A percentile compares a stretch with the other conserved stretches of the same genome.
phyloP scores from a whole-genome alignment of 2,888 invertebrate genomes.

The Sympetrum striolatum region DNA sequence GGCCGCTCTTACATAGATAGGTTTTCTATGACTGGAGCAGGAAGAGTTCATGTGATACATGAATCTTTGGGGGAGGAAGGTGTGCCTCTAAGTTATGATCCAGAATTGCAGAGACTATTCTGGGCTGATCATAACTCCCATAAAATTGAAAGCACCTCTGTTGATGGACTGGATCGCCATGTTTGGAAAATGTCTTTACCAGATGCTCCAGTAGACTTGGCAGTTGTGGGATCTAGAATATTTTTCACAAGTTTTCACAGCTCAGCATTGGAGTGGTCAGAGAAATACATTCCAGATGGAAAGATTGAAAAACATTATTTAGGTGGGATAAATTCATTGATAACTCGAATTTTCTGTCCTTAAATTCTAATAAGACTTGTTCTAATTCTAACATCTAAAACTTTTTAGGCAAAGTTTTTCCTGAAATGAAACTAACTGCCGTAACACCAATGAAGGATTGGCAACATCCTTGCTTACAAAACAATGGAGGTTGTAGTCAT shows the following conservation, averaged over 20 bases:
- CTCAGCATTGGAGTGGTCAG: conserved; percentile 67
- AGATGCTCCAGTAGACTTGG: conserved; percentile 64
- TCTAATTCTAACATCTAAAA: too few species aligned
- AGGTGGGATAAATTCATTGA: conserved; percentile 52
- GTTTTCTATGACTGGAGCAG: conserved; percentile 72
- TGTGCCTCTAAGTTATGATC: conserved; percentile 64
- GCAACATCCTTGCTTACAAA: conserved; percentile 66
- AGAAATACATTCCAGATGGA: conserved; percentile 55
- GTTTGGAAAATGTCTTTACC: conserved; percentile 50
- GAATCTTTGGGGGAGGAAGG: conserved; percentile 47
- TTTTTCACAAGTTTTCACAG: conserved; percentile 74
- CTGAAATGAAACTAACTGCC: conserved; percentile 62
- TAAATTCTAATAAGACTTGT: too few species aligned
- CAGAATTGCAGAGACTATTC: conserved; percentile 66
- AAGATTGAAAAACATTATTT: conserved; percentile 56
- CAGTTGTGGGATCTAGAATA: conserved; percentile 68
- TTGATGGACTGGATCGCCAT: conserved; percentile 60
- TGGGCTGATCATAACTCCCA: conserved; percentile 73
- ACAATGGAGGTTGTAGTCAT: conserved; percentile 75
- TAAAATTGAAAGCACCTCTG: conserved; percentile 69
- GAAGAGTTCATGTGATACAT: conserved; percentile 59
- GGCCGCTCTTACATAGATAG: conserved; percentile 67
- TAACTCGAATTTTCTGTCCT: not conserved
- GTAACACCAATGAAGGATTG: conserved; percentile 52
- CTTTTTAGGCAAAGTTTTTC: conserved; percentile 53